Evolutionary conservation across 2,888 invertebrate genomes (phyloP), one percentile per base, ranked within the genome.

Genomic region (Acanthacorydalis orientalis): DNA sequence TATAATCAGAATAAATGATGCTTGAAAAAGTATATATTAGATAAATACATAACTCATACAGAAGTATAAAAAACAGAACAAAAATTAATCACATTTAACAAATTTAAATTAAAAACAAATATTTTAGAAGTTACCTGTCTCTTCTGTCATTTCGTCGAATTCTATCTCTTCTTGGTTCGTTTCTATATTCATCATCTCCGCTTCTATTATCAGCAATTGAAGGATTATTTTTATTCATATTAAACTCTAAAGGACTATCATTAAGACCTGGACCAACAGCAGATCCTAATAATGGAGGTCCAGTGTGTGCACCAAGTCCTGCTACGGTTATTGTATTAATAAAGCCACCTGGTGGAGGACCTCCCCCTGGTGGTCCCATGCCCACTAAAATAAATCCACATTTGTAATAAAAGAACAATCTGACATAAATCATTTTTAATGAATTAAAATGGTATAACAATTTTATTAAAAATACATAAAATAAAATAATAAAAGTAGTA

Each of bases 231-330:
- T 76, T 77, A 54, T 69, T 74, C 37, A 68, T 69, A 54, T 75
- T 76, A 59, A 79, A 80, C 56, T 78, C 76, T 43, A 78, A 59
- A 1, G 78, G 77, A 16, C 68, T 69, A 56, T 77, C 76, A 53
- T 75, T 77, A 59, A 75, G 68, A 1, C 71, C 70, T n/a, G 72
- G 52, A 16, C 35, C 44, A 42, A 43, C 31, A 12, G 44, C 43
- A 7, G 43, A 31, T 43, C 33, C 32, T 31, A 46, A 40, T 44
- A 43, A 32, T 40, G 34, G 31, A 11, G 41, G 14, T 43, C 48
- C 48, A 35, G 50, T 47, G 9, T 43, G 43, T 15, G 14, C 34
- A 11, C 31, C 2, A n/a, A 46, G 16, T 40, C 39, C 40, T 39
- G 46, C 40, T 40, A 40, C 40, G 16, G 40, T 39, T 23, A 40